A percentile compares a stretch with the other conserved stretches of the same genome.
phyloP scores from a whole-genome alignment of 23 tunicate genomes.

The Trididemnum miniatum region DNA sequence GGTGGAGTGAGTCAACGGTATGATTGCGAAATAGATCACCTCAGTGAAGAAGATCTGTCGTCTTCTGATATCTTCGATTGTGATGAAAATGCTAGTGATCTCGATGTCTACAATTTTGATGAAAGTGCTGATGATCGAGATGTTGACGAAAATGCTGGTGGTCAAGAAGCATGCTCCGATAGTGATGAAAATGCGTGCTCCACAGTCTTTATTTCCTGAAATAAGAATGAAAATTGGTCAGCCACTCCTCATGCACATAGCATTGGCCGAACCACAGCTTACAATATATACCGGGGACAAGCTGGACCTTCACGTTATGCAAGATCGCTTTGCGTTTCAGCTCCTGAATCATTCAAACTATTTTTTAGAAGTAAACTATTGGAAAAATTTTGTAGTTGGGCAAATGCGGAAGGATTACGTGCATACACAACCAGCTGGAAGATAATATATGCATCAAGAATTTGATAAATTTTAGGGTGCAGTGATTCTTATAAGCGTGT shows the following conservation, averaged over 20 bases:
- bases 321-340: too few species aligned
- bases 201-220: background rate
- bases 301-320: too few species aligned
- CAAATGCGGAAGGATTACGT: slow-evolving; percentile 14
- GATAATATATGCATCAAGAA: background rate
- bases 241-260: too few species aligned
- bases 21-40: slow-evolving; percentile 2
- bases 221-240: slow-evolving; percentile 20
- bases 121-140: too few species aligned
- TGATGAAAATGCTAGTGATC: too few species aligned
- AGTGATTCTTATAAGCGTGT: slow-evolving; percentile 29
- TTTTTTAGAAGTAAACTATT: background rate
- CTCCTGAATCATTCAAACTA: background rate
- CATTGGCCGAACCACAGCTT: slow-evolving; percentile 8
- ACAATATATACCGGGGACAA: background rate
- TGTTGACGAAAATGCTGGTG: too few species aligned
- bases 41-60: slow-evolving; percentile 10
- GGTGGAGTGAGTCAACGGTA: too few species aligned
- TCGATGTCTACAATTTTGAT: too few species aligned
- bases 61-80: slow-evolving; percentile 14
- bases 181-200: background rate
- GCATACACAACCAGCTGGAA: background rate
- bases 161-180: too few species aligned
- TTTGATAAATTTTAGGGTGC: slow-evolving; percentile 29
- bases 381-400: slow-evolving; percentile 17